Evolutionary conservation across 2,888 invertebrate species (phyloP).

Genomic region (Julus scanicus): DNA sequence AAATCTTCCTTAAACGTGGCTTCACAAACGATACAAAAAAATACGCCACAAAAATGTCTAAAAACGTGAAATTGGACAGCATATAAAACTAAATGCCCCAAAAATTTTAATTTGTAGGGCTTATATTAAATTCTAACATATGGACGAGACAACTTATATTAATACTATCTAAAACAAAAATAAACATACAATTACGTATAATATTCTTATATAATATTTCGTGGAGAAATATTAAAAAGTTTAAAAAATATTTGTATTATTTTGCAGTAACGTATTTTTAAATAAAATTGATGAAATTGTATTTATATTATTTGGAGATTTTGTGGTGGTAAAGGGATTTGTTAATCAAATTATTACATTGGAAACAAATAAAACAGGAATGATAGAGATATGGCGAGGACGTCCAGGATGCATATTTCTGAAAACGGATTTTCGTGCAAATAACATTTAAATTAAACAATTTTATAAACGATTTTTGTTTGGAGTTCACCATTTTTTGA

Average conservation of each 20-base stretch:
- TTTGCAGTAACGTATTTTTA: background rate
- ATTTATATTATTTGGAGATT: background rate
- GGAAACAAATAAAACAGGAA: background rate
- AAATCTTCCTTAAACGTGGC: background rate
- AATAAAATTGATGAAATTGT: no score
- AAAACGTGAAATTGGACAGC: background rate
- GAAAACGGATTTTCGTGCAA: constrained; percentile 9
- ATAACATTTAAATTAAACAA: background rate
- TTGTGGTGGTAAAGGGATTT: background rate
- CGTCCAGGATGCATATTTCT: background rate
- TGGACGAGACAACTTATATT: background rate
- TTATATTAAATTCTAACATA: background rate
- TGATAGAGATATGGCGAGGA: background rate
- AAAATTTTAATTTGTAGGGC: background rate
- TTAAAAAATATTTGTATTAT: background rate
- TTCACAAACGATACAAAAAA: background rate
- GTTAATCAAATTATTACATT: background rate
- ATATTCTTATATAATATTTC: background rate
- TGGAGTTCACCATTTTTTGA: no score
- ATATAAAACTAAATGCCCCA: background rate
- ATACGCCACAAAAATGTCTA: background rate
- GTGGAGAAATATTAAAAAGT: background rate
- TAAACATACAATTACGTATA: background rate
- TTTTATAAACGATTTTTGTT: background rate
- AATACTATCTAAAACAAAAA: background rate